These are phyloP conservation scores for Entomobrya proxima DNA, from an alignment of 2,888 invertebrate genomes.

Conservation along the genomic window DNA sequence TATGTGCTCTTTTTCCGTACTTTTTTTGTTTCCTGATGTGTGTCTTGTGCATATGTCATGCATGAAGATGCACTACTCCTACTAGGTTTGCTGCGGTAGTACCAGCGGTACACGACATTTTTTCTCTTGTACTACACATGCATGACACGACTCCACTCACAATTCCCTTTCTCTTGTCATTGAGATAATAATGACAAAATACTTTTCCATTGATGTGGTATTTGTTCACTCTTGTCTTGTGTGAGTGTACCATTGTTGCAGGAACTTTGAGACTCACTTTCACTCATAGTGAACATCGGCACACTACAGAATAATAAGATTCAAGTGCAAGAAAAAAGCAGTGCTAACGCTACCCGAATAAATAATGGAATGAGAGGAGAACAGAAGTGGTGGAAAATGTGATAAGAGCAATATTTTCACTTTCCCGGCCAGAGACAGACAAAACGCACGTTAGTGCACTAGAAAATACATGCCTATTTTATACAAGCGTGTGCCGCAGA, in stretches of 20 bases:
- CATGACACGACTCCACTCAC: constrained; percentile 39
- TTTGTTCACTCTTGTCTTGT: constrained; percentile 44
- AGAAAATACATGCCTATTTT: not conserved
- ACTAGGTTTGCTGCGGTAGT: not conserved
- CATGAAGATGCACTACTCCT: constrained; percentile 25
- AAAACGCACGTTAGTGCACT: not conserved
- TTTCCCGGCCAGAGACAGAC: not conserved
- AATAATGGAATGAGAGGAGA: constrained; percentile 15
- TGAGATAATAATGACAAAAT: constrained; percentile 67
- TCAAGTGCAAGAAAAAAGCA: constrained; percentile 15
- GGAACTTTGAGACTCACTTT: not conserved
- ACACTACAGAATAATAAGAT: constrained; percentile 27
- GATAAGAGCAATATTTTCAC: constrained; percentile 47
- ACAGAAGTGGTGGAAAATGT: constrained; percentile 40
- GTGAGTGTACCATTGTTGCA: not conserved
- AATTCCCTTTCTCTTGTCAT: constrained; percentile 48
- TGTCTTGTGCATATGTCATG: constrained; percentile 48
- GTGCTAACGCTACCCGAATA: not conserved
- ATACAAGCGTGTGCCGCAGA: not conserved
- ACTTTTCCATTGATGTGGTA: constrained; percentile 53
- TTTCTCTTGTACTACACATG: constrained; percentile 32
- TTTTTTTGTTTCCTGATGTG: constrained; percentile 31
- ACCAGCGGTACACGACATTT: not conserved
- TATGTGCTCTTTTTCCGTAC: constrained; percentile 31
- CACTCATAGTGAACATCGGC: not conserved